These are phyloP conservation scores for Brachionus calyciflorus DNA, from an alignment of 1,140 invertebrate species.

Conservation along the genomic window DNA sequence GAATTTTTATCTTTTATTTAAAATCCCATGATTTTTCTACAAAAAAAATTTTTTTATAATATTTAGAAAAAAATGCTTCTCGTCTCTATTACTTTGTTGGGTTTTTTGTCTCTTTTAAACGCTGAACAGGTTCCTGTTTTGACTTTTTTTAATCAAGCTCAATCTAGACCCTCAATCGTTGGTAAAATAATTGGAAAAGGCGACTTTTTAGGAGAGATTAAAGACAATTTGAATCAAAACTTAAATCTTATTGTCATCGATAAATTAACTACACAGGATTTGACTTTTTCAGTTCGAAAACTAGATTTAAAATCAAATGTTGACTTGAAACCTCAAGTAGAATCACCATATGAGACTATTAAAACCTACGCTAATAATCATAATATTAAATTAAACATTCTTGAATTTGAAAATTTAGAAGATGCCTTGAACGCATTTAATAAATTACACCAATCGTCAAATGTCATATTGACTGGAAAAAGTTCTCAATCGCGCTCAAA, in stretches of 20 bases:
- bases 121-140: slow-evolving; percentile 4
- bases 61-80: slow-evolving; percentile 9
- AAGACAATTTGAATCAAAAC: neutral
- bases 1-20: neutral
- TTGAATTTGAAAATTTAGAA: slow-evolving; percentile 4
- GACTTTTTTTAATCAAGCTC: neutral
- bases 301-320: slow-evolving; percentile 9
- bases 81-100: neutral
- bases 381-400: neutral
- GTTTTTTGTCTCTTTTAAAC: neutral
- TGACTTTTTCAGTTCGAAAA: neutral
- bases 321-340: neutral
- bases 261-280: slow-evolving; percentile 9
- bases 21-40: slow-evolving; percentile 4
- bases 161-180: neutral
- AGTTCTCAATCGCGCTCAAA: neutral
- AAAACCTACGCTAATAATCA: neutral
- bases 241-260: neutral
- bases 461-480: neutral
- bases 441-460: neutral
- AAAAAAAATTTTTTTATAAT: too few relatives aligned
- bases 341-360: slow-evolving; percentile 9
- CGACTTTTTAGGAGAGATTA: neutral
- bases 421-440: slow-evolving; percentile 2
- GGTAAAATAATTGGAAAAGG: slow-evolving; percentile 3